Base-by-base conservation (phyloP, 2,888 invertebrate species). In the Synanthedon tipuliformis region DNA sequence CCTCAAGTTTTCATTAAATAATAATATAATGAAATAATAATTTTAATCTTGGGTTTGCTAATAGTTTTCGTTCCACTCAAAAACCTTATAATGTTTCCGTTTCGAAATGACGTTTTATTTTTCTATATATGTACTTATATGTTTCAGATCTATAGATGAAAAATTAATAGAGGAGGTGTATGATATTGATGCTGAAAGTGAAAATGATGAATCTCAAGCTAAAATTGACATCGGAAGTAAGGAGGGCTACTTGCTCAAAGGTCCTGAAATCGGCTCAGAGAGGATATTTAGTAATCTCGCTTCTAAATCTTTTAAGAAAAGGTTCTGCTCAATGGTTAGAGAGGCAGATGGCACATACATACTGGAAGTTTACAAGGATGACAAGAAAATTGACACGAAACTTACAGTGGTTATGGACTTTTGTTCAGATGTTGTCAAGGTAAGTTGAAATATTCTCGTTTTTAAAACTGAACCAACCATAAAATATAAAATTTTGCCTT, bases 391-490 rank as follows among this genome's bases (percentile, higher is more conserved):
- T 27, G 97, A 97, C 67, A 94, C 95, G 0, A 97, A 97, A 84
- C 92, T 95, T 61, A 94, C 96, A 41, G 94, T 97, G 73, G 96
- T 95, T 60, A 94, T 97, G 93, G 97, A 97, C 77, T 95, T 96
- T 83, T 97, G 96, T 72, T 93, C 93, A 2, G 95, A 96, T 75
- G 95, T 97, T 65, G 91, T 94, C 55, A 92, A 93, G 89, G 94
- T 94, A 80, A 75, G 80, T 34, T 34, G 8, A 34, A 10, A 10
- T 34, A 34, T 34, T 34, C 34, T 10, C 2, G 0, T 34, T 34
- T 23, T 23, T 23, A 23, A 2, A 16, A 16, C 2, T 16, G 16
- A 16, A 16, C 16, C 16, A 18, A 18, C 18, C 18, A 3, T 18
- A 18, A 18, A 18, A 18, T 18, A 3, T 18, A 18, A 18, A 18